phyloP scores from a whole-genome alignment of 2,797 vertebrate genomes.

The Danio choprae region DNA sequence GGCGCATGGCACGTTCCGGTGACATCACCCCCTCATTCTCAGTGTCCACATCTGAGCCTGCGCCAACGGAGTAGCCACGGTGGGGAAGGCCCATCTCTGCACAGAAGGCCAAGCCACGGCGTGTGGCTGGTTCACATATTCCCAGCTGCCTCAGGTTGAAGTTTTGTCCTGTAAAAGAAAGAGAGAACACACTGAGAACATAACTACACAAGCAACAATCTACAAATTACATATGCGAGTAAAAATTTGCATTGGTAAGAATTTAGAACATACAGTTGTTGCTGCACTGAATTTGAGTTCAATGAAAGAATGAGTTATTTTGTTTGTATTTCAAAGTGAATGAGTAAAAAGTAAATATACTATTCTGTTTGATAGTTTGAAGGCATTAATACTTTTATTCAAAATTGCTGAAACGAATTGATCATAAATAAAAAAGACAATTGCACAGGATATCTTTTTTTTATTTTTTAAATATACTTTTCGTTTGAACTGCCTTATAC shows the following conservation, averaged over 20 bases:
- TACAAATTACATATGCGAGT: not conserved
- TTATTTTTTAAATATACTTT: too few species aligned
- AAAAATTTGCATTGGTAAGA: not conserved
- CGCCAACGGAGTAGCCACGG: conserved; percentile 91
- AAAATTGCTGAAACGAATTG: too few species aligned
- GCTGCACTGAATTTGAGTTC: too few species aligned
- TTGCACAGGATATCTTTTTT: too few species aligned
- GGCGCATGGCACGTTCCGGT: conserved; percentile 94
- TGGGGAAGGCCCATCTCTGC: conserved; percentile 96
- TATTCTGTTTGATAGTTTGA: too few species aligned
- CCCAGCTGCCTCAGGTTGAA: conserved; percentile 97
- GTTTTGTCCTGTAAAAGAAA: conserved; percentile 86
- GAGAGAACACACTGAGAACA: not conserved
- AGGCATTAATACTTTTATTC: too few species aligned
- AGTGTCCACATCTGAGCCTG: conserved; percentile 87
- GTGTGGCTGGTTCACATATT: conserved; percentile 94
- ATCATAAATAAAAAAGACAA: too few species aligned
- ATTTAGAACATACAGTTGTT: not conserved
- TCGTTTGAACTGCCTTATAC: too few species aligned
- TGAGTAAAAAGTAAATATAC: too few species aligned
- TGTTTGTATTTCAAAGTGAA: too few species aligned
- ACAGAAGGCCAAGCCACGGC: conserved; percentile 93
- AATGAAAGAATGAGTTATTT: too few species aligned
- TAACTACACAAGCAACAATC: not conserved
- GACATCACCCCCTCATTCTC: conserved; percentile 95